Evolutionary conservation across 23 tunicate species (phyloP), one percentile per base, ranked within the genome.

Genomic region (Halocynthia aurantium): DNA sequence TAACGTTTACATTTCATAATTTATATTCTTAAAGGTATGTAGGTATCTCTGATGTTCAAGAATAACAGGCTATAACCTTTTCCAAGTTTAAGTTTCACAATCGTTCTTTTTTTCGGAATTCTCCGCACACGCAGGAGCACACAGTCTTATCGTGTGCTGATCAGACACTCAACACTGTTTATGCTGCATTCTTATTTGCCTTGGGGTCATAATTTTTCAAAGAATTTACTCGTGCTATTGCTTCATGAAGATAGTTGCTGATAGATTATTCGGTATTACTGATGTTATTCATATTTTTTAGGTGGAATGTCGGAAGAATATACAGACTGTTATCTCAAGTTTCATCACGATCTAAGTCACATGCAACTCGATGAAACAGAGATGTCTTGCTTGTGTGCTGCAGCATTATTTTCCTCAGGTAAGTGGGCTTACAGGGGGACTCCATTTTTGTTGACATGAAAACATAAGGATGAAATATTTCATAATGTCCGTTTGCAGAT

Each of bases 261-360:
- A 72, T 67, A 67, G 20, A 2, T 15, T 17, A 11, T 67, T 17
- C 12, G 4, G 22, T 11, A n/a, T 67, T 17, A 67, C 22, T 17
- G 20, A 15, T 67, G 20, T 18, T 17, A 17, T 18, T 67, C 9
- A 54, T 8, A 8, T 51, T 52, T 67, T 52, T 2, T 61, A 91
- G 97, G 97, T 54, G 97, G 97, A 50, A 91, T 91, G 97, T 91
- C 97, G 8, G 82, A 83, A 19, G 84, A 81, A 52, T 91, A 91
- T 57, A 75, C 97, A 8, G 97, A 91, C 64, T 11, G 78, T 17
- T 91, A 91, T 60, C 65, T 91, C 10, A 80, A 85, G 61, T 91
- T 91, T 70, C 97, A 91, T 71, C 83, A 85, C 56, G 90, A 85
- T 52, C 71, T 91, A 5, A 73, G 78, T 40, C 50, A 53, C 68